phyloP scores from a whole-genome alignment of 1,140 invertebrate species.

The Artemia franciscana region DNA sequence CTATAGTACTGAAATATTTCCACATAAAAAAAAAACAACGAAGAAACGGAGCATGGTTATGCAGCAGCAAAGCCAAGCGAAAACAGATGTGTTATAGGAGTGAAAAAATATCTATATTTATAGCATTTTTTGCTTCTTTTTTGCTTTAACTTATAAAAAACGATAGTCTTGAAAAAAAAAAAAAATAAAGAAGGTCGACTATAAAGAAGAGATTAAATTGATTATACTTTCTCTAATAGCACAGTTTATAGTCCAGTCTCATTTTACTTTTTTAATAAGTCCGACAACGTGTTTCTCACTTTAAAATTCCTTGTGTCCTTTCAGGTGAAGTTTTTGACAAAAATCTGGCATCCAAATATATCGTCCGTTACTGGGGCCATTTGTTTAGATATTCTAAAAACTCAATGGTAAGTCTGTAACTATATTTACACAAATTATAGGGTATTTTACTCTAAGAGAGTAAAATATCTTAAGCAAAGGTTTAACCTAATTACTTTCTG shows the following conservation, averaged over 20 bases:
- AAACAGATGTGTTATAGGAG: too few relatives aligned
- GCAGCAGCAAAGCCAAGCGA: too few relatives aligned
- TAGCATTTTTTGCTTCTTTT: too few relatives aligned
- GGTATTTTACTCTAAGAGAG: not conserved
- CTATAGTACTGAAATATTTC: too few relatives aligned
- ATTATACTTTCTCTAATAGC: not conserved
- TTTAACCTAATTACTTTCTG: conserved; percentile 9
- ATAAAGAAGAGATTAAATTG: not conserved
- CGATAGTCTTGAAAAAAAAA: too few relatives aligned
- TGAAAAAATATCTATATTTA: too few relatives aligned
- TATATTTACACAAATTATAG: not conserved
- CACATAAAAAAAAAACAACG: too few relatives aligned
- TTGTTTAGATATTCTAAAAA: conserved; percentile 96
- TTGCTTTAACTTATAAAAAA: not conserved
- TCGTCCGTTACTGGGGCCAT: conserved; percentile 96
- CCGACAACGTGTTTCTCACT: too few relatives aligned
- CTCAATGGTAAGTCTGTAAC: conserved; percentile 51
- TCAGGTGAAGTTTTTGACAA: conserved; percentile 59
- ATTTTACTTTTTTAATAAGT: not conserved
- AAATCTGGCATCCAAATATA: conserved; percentile 99
- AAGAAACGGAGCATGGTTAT: too few relatives aligned
- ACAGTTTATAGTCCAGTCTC: not conserved
- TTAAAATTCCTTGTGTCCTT: conserved; percentile 1
- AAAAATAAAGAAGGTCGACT: too few relatives aligned
- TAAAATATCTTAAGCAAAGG: not conserved